Evolutionary conservation across 2,888 invertebrate genomes (phyloP).

Genomic region (Aricia artaxerxes): DNA sequence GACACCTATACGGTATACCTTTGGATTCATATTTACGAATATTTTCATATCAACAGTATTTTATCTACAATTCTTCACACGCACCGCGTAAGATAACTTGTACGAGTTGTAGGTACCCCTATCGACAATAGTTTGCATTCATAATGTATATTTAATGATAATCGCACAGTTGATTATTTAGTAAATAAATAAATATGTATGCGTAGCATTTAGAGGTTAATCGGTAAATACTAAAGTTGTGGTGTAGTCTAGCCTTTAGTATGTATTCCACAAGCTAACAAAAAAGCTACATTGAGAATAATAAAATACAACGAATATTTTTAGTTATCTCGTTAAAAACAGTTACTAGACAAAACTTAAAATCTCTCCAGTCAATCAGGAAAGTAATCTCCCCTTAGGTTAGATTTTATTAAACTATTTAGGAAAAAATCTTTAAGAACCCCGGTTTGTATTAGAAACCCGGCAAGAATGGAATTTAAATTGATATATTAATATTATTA

Average conservation of each 20-base stretch:
- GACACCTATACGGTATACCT: neutral
- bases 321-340: too few relatives aligned
- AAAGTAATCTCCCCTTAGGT: neutral
- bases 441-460: too few relatives aligned
- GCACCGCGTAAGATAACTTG: neutral
- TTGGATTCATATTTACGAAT: neutral
- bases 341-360: neutral
- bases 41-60: neutral
- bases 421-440: too few relatives aligned
- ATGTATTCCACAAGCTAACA: too few relatives aligned
- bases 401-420: too few relatives aligned
- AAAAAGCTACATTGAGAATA: too few relatives aligned
- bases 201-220: neutral
- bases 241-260: neutral
- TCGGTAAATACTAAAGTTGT: neutral
- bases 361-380: neutral
- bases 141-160: conserved; percentile 4
- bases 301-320: too few relatives aligned
- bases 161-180: neutral
- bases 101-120: neutral
- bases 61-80: neutral
- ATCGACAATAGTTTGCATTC: neutral
- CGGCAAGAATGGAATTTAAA: too few relatives aligned
- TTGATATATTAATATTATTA: neutral
- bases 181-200: neutral